Conservation (phyloP, 1,140 invertebrate species). For the Drosophila bocki region DNA sequence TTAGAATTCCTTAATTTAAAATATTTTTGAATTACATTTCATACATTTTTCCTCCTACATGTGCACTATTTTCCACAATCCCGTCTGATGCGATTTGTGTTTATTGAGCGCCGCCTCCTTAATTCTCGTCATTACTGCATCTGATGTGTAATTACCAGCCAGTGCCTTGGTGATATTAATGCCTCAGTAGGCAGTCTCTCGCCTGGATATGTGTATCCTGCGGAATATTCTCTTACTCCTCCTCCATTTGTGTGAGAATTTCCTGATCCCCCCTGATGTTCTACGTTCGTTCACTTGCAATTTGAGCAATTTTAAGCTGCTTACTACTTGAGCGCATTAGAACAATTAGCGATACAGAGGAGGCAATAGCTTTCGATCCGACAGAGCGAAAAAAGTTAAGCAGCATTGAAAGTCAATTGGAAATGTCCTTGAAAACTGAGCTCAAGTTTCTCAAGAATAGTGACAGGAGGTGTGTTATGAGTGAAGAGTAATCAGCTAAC, state of each 20-base stretch:
- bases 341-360: slow-evolving; percentile 62
- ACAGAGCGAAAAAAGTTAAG: slow-evolving; percentile 30
- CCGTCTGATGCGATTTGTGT: not conserved
- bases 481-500: slow-evolving; percentile 16
- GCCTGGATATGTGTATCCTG: slow-evolving; percentile 8
- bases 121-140: slow-evolving; percentile 4
- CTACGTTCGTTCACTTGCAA: slow-evolving; percentile 19
- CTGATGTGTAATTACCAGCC: slow-evolving; percentile 13
- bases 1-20: not conserved
- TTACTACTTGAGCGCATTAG: slow-evolving; percentile 71
- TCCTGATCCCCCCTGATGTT: slow-evolving; percentile 3
- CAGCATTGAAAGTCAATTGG: slow-evolving; percentile 13
- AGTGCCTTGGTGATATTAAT: not conserved
- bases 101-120: not conserved
- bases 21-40: not conserved
- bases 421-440: not conserved
- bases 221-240: not conserved
- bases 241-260: not conserved
- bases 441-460: slow-evolving; percentile 2
- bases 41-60: not conserved
- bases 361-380: slow-evolving; percentile 36
- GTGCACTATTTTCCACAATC: not conserved
- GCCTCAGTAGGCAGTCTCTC: slow-evolving; percentile 15
- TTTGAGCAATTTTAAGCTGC: slow-evolving; percentile 63
- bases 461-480: not conserved